phyloP scores from a whole-genome alignment of 2,113 vertebrate species.

The Percopsis transmontana region DNA sequence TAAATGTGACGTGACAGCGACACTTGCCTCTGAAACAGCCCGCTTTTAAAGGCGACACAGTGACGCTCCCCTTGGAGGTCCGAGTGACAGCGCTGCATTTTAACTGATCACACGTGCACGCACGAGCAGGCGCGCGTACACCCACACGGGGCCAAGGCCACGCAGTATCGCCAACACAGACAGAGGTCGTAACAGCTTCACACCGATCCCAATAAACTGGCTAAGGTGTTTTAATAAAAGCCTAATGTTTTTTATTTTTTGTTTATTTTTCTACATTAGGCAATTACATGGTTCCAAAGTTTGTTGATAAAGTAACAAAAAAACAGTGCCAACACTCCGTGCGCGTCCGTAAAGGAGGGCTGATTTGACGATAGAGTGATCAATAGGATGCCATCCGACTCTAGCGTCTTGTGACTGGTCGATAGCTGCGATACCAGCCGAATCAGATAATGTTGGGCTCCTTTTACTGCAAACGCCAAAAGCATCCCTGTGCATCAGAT shows the following conservation, averaged over 20 bases:
- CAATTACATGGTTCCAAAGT: slow-evolving; percentile 39
- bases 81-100: slow-evolving; percentile 10
- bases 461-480: slow-evolving; percentile 50
- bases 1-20: slow-evolving; percentile 32
- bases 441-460: slow-evolving; percentile 52
- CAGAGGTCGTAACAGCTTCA: slow-evolving; percentile 7
- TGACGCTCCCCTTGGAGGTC: slow-evolving; percentile 21
- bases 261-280: not conserved
- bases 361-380: slow-evolving; percentile 69
- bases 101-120: not conserved
- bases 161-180: slow-evolving; percentile 32
- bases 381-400: slow-evolving; percentile 72
- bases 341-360: slow-evolving; percentile 29
- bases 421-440: slow-evolving; percentile 69
- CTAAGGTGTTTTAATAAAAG: slow-evolving; percentile 18
- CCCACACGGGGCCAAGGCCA: slow-evolving; percentile 38
- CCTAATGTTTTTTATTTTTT: slow-evolving; percentile 11
- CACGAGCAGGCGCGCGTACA: slow-evolving; percentile 15
- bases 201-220: not conserved
- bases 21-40: slow-evolving; percentile 23
- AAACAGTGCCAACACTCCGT: slow-evolving; percentile 18
- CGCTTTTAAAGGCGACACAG: slow-evolving; percentile 34
- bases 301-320: slow-evolving; percentile 29
- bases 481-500: slow-evolving; percentile 40
- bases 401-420: slow-evolving; percentile 71